Evolutionary conservation across 2,113 vertebrate species (phyloP), one percentile per base, ranked within the genome.

Genomic region (Phasianus colchicus): DNA sequence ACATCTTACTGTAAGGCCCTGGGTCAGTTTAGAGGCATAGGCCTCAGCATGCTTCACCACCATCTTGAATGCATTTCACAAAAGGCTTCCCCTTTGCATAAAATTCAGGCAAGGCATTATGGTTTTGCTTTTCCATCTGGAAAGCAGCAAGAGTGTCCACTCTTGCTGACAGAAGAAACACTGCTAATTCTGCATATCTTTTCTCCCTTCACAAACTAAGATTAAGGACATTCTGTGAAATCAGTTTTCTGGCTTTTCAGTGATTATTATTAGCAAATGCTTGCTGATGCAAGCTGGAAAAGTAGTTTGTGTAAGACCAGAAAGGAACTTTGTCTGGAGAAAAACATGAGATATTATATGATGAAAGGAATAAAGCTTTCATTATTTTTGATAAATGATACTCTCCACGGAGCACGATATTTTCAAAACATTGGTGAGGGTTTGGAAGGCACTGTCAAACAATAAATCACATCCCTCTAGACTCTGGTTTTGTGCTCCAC

Each of bases 231-330:
- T 83, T 82, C 84, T 92, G 43, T 86, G 57, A 65, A 89, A 88
- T 6, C 71, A 58, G 13, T 84, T 90, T 86, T 69, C 57, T 72
- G 50, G 48, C 21, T 40, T 15, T 84, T 66, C 42, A n/a, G 20
- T 82, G 36, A 83, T 83, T 95, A 76, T 87, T 82, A 79, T 50
- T 93, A 92, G 72, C 14, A 65, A 94, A 83, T 50, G 36, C 36
- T 82, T 88, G 58, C 58, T 82, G 25, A 27, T 67, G 67, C 27
- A 92, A 89, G 43, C 36, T 86, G 80, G 69, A 88, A 64, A 96
- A 81, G 57, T 57, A 69, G 17, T 70, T 88, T 66, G 57, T 52
- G 5, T 5, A 40, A 69, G 73, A 64, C 32, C 36, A 91, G 63
- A 85, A 75, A 73, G 30, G 24, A 84, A 25, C 34, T 86, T 78